Evolutionary conservation across 2,888 invertebrate genomes (phyloP).

Genomic region (Alentia gelatinosa): DNA sequence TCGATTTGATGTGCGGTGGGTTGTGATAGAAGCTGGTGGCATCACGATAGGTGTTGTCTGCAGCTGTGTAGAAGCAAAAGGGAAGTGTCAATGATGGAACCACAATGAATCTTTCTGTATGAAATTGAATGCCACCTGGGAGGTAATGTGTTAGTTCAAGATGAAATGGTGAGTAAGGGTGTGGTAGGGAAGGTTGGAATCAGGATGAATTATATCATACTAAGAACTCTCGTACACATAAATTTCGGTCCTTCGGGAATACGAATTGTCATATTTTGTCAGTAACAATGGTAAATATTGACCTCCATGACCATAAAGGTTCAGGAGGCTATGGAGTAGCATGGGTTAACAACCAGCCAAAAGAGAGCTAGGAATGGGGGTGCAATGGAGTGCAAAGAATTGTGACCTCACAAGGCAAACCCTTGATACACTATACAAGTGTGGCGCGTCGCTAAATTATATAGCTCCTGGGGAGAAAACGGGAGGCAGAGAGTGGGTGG

Average conservation of each 20-base stretch:
- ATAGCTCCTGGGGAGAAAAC: background rate
- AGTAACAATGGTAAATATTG: background rate
- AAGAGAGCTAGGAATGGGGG: too few relatives aligned
- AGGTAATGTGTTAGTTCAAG: too few relatives aligned
- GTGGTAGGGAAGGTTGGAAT: too few relatives aligned
- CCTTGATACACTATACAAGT: background rate
- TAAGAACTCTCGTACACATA: too few relatives aligned
- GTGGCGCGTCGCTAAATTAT: background rate
- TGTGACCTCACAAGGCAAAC: background rate
- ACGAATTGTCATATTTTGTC: slow-evolving; percentile 5
- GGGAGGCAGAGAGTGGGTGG: background rate
- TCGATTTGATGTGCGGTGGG: background rate
- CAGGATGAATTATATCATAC: too few relatives aligned
- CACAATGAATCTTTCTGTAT: too few relatives aligned
- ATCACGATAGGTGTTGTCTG: background rate
- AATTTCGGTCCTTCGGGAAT: background rate
- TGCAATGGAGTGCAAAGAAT: too few relatives aligned
- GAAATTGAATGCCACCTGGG: too few relatives aligned
- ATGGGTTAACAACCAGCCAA: background rate
- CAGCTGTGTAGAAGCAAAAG: background rate
- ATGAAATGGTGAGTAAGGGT: too few relatives aligned
- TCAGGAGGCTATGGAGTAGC: background rate
- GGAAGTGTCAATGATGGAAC: too few relatives aligned
- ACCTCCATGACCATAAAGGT: background rate
- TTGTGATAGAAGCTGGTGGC: background rate